Percentiles rank a stretch among this genome's conserved stretches.
Conservation (phyloP, 2,888 invertebrate species). For the Machimus rusticus region DNA sequence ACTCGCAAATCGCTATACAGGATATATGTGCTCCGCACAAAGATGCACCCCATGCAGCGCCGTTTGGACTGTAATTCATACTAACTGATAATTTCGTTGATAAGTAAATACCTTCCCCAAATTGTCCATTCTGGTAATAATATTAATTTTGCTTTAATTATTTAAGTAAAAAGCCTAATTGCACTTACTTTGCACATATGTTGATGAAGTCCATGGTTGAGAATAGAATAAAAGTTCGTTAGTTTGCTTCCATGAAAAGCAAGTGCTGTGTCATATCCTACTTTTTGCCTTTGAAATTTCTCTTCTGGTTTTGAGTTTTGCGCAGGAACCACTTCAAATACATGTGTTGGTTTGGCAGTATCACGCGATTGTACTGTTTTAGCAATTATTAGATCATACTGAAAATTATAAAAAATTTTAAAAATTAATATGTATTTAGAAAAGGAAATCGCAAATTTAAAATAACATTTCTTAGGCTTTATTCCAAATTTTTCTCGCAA, state of each 20-base stretch:
- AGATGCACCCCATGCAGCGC: constrained; percentile 80
- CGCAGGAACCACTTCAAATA: constrained; percentile 71
- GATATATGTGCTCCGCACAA: constrained; percentile 77
- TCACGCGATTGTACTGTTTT: constrained; percentile 64
- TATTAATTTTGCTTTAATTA: neutral
- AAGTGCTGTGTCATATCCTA: constrained; percentile 68
- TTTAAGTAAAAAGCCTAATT: neutral
- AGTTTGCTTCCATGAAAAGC: constrained; percentile 84
- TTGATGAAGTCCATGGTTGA: constrained; percentile 79
- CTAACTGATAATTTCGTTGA: constrained; percentile 77
- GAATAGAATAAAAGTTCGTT: constrained; percentile 82
- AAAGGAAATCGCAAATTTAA: too few species aligned
- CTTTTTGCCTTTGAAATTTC: constrained; percentile 64
- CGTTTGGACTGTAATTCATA: constrained; percentile 75
- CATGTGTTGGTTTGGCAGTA: constrained; percentile 69
- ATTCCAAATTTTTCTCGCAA: too few species aligned
- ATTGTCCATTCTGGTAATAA: constrained; percentile 66
- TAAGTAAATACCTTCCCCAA: constrained; percentile 78
- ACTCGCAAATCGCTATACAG: constrained; percentile 82
- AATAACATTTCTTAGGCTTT: too few species aligned
- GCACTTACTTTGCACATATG: constrained; percentile 70
- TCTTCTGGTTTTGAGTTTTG: constrained; percentile 67
- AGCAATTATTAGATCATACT: constrained; percentile 68
- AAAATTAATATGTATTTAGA: too few species aligned
- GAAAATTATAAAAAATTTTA: constrained; percentile 50